These are phyloP conservation scores for Condylura cristata DNA, from an alignment of 2,113 vertebrate genomes.

Conservation along the genomic window DNA sequence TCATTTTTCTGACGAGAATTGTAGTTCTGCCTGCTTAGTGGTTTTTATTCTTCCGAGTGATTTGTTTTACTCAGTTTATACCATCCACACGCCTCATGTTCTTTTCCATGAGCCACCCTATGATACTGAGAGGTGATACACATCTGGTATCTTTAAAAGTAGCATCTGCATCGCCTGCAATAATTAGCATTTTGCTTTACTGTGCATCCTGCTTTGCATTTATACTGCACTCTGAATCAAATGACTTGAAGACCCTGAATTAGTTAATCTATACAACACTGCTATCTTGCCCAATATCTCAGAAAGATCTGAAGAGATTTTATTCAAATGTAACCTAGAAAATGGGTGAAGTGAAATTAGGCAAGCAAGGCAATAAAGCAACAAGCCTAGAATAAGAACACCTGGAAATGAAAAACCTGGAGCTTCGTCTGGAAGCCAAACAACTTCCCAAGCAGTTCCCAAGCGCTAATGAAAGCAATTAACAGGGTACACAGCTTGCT, in stretches of 20 bases:
- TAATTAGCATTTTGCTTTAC: slow-evolving; percentile 73
- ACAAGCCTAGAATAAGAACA: slow-evolving; percentile 54
- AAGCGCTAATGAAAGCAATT: slow-evolving; percentile 36
- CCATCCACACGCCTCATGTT: neutral
- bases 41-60: slow-evolving; percentile 59
- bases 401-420: slow-evolving; percentile 61
- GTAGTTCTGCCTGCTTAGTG: neutral
- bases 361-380: slow-evolving; percentile 47
- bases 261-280: slow-evolving; percentile 52
- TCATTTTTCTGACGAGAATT: slow-evolving; percentile 52
- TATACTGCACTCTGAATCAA: slow-evolving; percentile 74
- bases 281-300: slow-evolving; percentile 46
- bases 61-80: slow-evolving; percentile 60
- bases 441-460: slow-evolving; percentile 26
- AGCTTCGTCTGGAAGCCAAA: neutral
- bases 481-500: neutral
- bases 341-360: slow-evolving; percentile 64
- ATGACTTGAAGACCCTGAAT: slow-evolving; percentile 64
- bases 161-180: slow-evolving; percentile 63
- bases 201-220: slow-evolving; percentile 70
- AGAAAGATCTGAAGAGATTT: slow-evolving; percentile 61
- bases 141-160: slow-evolving; percentile 70
- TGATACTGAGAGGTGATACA: slow-evolving; percentile 49
- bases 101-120: slow-evolving; percentile 50
- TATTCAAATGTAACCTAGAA: slow-evolving; percentile 67